Base-by-base conservation (phyloP, 2,113 vertebrate genomes). In the Haplotaxodon microlepis region DNA sequence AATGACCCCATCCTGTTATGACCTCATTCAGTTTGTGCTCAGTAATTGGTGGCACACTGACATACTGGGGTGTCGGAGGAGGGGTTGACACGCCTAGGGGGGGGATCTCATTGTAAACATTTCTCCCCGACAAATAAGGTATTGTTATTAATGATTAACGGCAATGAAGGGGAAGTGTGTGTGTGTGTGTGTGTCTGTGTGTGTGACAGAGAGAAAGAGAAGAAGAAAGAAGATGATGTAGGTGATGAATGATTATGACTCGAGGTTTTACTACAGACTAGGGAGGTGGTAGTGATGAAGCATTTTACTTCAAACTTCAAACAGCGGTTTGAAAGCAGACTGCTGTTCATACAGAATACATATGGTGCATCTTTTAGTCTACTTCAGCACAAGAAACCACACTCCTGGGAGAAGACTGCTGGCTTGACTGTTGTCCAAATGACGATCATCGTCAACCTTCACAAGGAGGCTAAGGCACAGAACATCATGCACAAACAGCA, bases 11-110 rank as follows among this genome's bases (percentile, higher is more conserved):
- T 95, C 95, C 93, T 71, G 90, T 88, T 90, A 71, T 94, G 95
- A 95, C 95, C 95, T 95, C 94, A 95, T 96, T 96, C 86, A 94
- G 90, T 86, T 92, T 92, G 89, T 53, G 88, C 92, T 87, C 84
- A 53, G 89, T 95, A 95, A 94, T 95, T 95, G 94, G 92, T 91
- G 92, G 94, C 94, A 94, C 92, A 92, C 92, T 94, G 94, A 95
- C 91, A 92, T 81, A 86, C 90, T 85, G 94, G 8, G 9, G 91
- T 92, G 86, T 73, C 3, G 86, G 92, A 90, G 94, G 94, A 89
- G 91, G 92, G 93, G 81, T 81, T 69, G 88, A 90, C 91, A 88
- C 24, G 51, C 88, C 84, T 16, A 5, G 50, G 8, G 85, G 83
- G 7, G 78, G 9, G 29, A 24, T 86, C 59, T 89, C 81, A 93